Evolutionary conservation across 1,140 invertebrate species (phyloP).

Genomic region (Hestina assimilis): DNA sequence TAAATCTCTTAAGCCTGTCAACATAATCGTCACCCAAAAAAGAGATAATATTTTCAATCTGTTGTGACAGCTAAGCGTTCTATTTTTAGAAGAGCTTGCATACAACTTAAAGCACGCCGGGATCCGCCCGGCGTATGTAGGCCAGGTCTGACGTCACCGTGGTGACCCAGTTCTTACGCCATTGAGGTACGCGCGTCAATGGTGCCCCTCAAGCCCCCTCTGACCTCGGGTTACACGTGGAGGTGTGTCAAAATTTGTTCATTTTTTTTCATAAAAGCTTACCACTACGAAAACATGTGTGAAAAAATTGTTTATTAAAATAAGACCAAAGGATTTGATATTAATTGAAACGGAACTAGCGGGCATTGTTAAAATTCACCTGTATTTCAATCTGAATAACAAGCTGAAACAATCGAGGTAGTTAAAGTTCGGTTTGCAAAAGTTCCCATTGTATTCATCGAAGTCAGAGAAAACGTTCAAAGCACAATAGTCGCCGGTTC

Average conservation of each 20-base stretch:
- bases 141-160: conserved; percentile 68
- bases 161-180: conserved; percentile 67
- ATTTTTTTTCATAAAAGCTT: neutral
- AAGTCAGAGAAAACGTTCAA: conserved; percentile 13
- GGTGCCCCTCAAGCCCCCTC: conserved; percentile 47
- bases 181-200: conserved; percentile 74
- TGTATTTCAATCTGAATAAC: conserved; percentile 11
- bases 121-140: conserved; percentile 69
- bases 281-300: no score
- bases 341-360: conserved; percentile 3
- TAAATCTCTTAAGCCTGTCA: no score
- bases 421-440: conserved; percentile 17
- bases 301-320: neutral
- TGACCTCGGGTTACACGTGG: conserved; percentile 28
- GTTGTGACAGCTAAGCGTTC: conserved; percentile 42
- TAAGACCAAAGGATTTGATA: no score
- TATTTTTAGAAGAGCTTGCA: conserved; percentile 64
- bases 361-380: conserved; percentile 7
- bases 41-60: conserved; percentile 7
- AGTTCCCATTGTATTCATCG: conserved; percentile 11
- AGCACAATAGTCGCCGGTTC: conserved; percentile 19
- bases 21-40: neutral
- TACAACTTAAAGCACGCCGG: conserved; percentile 46
- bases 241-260: conserved; percentile 33
- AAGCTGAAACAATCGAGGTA: conserved; percentile 17